A percentile compares a stretch with the other conserved stretches of the same genome.
These are phyloP conservation scores for Chroicocephalus ridibundus DNA, from an alignment of 2,113 vertebrate species.

Conservation along the genomic window DNA sequence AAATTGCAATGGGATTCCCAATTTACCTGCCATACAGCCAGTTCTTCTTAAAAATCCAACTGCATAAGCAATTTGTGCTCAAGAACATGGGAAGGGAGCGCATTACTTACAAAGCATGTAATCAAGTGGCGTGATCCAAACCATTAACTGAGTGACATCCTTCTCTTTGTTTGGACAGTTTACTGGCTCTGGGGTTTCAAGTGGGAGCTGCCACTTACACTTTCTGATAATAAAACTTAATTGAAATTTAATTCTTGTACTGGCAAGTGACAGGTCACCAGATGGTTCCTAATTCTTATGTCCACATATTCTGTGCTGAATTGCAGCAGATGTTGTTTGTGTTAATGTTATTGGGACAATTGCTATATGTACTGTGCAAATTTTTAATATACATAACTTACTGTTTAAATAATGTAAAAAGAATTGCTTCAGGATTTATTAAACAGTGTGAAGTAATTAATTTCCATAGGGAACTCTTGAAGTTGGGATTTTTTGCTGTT, in stretches of 20 bases:
- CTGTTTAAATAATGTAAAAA: conserved; percentile 39
- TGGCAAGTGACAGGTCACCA: conserved; percentile 68
- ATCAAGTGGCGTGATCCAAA: conserved; percentile 44
- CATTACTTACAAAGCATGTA: conserved; percentile 51
- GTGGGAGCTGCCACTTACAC: conserved; percentile 66
- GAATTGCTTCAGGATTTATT: neutral
- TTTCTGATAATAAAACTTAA: conserved; percentile 72
- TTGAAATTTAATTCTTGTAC: conserved; percentile 74
- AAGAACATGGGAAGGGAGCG: conserved; percentile 22
- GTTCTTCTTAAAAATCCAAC: conserved; percentile 26
- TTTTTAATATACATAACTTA: neutral
- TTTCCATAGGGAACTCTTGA: neutral
- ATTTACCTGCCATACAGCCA: conserved; percentile 54
- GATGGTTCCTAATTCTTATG: conserved; percentile 71
- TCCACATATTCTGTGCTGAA: conserved; percentile 49
- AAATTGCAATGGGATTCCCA: neutral
- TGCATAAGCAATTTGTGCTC: neutral
- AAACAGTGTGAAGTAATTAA: neutral
- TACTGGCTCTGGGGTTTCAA: conserved; percentile 54
- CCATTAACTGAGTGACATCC: conserved; percentile 51
- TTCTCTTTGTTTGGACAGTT: conserved; percentile 55
- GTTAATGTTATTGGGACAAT: conserved; percentile 18
- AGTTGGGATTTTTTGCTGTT: neutral
- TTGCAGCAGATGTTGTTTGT: conserved; percentile 1
- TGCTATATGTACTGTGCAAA: neutral